Evolutionary conservation across 2,888 invertebrate species (phyloP).

Genomic region (Microctonus brassicae): DNA sequence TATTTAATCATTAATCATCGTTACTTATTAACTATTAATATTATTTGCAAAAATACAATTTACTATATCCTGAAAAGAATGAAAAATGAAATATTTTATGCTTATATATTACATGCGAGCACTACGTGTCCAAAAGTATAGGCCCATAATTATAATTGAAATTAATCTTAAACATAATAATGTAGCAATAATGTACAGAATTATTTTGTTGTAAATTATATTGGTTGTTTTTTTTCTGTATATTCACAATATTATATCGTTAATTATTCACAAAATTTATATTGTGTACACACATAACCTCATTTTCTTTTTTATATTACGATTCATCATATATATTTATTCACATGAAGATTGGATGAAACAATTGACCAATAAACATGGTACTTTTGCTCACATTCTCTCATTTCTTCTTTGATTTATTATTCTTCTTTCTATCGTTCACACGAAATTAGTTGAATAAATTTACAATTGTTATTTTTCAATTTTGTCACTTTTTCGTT

Average conservation of each 20-base stretch:
- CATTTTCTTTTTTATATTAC: neutral
- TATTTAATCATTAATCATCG: constrained; percentile 37
- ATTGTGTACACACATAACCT: constrained; percentile 19
- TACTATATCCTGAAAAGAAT: constrained; percentile 52
- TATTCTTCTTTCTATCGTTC: neutral
- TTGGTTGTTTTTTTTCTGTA: neutral
- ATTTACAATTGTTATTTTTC: no score
- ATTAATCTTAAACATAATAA: constrained; percentile 50
- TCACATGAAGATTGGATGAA: neutral
- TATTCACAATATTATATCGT: constrained; percentile 5
- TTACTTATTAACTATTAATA: constrained; percentile 18
- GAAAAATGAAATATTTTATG: constrained; percentile 32
- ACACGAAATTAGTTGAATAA: constrained; percentile 27
- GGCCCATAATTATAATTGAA: constrained; percentile 62
- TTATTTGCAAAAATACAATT: constrained; percentile 63
- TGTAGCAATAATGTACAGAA: constrained; percentile 46
- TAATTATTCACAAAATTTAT: constrained; percentile 12
- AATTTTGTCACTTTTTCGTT: constrained; percentile 20
- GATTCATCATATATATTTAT: neutral
- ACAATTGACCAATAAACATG: neutral
- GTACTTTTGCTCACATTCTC: neutral
- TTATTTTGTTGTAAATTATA: neutral
- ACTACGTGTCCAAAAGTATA: constrained; percentile 66
- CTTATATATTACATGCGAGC: constrained; percentile 53
- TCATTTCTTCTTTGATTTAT: neutral